phyloP scores from a whole-genome alignment of 1,140 invertebrate genomes.

The Orchestia grillus region DNA sequence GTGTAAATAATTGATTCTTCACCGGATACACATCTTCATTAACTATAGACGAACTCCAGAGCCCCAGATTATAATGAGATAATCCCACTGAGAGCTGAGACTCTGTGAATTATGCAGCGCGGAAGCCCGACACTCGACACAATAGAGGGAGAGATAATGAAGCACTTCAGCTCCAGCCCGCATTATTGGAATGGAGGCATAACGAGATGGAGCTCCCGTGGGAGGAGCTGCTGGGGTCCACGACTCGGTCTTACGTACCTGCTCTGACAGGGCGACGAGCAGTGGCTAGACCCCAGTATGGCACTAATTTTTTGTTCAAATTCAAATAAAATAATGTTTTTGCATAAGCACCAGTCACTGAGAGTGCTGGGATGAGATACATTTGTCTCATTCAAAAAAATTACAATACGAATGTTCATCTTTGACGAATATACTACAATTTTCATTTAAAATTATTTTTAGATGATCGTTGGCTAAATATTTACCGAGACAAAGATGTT shows the following conservation, averaged over 20 bases:
- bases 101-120: not conserved
- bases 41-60: not conserved
- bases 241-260: not conserved
- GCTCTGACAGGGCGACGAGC: too few species aligned
- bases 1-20: not conserved
- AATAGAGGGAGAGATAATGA: not conserved
- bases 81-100: not conserved
- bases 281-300: not conserved
- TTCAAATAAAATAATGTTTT: too few species aligned
- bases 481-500: too few species aligned
- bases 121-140: not conserved
- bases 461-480: too few species aligned
- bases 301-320: too few species aligned
- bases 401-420: too few species aligned
- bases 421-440: too few species aligned
- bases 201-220: not conserved
- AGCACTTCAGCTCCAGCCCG: not conserved
- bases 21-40: not conserved
- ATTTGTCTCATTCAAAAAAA: too few species aligned
- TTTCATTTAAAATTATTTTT: too few species aligned
- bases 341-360: too few species aligned
- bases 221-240: not conserved
- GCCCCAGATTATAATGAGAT: not conserved
- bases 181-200: not conserved
- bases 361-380: too few species aligned